These are phyloP conservation scores for Otolemur crassicaudatus DNA, from an alignment of 2,797 vertebrate genomes.

Conservation along the genomic window DNA sequence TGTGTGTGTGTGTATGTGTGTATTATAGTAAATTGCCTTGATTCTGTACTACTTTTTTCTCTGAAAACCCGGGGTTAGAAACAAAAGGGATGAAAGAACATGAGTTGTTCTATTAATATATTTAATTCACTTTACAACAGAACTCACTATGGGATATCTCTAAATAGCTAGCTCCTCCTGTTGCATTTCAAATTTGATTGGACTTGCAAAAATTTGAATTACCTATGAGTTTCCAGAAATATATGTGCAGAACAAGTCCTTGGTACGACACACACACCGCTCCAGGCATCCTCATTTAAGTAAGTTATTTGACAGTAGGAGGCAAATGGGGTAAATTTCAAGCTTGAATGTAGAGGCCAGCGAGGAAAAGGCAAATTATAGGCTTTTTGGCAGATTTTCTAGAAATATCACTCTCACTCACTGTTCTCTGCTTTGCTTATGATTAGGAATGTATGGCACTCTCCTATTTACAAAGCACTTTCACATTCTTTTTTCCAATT, in stretches of 20 bases:
- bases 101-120: slow-evolving; percentile 52
- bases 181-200: slow-evolving; percentile 47
- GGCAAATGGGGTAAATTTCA: slow-evolving; percentile 49
- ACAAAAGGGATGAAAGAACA: not conserved
- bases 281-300: not conserved
- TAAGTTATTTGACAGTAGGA: slow-evolving; percentile 54
- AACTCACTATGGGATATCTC: not conserved
- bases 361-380: not conserved
- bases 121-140: not conserved
- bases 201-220: slow-evolving; percentile 33
- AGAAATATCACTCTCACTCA: not conserved
- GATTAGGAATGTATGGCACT: not conserved
- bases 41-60: not conserved
- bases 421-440: slow-evolving; percentile 40
- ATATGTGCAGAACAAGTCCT: not conserved
- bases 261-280: not conserved
- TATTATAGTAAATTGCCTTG: not conserved
- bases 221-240: slow-evolving; percentile 34
- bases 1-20: not conserved
- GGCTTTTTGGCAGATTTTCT: not conserved
- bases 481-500: slow-evolving; percentile 3
- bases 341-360: not conserved
- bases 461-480: not conserved
- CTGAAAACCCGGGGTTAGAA: slow-evolving; percentile 5
- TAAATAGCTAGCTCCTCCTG: not conserved